A percentile compares a stretch with the other conserved stretches of the same genome.
Evolutionary conservation across 1,140 invertebrate species (phyloP).

Genomic region (Aphelinus certus): DNA sequence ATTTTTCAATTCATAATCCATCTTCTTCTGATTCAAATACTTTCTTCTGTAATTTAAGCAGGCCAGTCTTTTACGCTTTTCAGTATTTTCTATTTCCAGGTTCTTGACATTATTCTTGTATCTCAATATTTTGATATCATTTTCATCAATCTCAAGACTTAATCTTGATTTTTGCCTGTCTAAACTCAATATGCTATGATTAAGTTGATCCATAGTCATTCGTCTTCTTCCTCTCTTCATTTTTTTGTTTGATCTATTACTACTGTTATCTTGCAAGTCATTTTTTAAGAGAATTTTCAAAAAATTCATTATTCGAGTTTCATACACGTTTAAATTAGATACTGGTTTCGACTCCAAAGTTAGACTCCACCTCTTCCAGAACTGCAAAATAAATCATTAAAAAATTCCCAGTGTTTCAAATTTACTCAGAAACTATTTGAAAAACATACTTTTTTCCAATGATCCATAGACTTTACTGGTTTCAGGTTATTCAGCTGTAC

Average conservation of each 20-base stretch:
- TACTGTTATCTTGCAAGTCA: too few relatives aligned
- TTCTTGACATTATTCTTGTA: not conserved
- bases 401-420: too few relatives aligned
- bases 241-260: not conserved
- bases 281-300: not conserved
- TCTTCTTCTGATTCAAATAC: slow-evolving; percentile 5
- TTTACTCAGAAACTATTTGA: too few relatives aligned
- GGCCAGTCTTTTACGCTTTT: not conserved
- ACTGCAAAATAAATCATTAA: slow-evolving; percentile 14
- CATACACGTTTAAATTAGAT: not conserved
- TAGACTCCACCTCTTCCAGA: slow-evolving; percentile 1
- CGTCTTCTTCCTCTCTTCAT: not conserved
- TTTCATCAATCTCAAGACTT: slow-evolving; percentile 9
- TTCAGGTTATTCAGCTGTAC: slow-evolving; percentile 3
- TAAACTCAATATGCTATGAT: not conserved
- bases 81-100: slow-evolving; percentile 5
- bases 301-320: slow-evolving; percentile 3
- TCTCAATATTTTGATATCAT: slow-evolving; percentile 12
- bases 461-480: not conserved
- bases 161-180: slow-evolving; percentile 6
- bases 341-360: not conserved
- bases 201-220: too few relatives aligned
- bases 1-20: not conserved
- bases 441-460: slow-evolving; percentile 24
- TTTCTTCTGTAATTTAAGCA: not conserved